phyloP scores from a whole-genome alignment of 2,113 vertebrate genomes.

The Acanthisitta chloris region DNA sequence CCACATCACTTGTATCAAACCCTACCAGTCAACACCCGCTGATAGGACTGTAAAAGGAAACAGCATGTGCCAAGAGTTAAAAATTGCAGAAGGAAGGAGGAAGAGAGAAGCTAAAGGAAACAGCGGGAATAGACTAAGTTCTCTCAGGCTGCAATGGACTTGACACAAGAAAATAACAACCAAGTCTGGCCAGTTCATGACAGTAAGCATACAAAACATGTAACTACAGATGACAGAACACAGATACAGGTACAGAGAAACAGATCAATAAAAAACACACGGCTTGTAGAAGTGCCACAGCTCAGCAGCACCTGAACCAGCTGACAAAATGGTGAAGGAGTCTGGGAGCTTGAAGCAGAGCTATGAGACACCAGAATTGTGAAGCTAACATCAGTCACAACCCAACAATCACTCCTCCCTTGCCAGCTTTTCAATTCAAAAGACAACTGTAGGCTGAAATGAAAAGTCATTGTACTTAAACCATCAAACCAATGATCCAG shows the following conservation, averaged over 20 bases:
- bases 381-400: background rate
- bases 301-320: background rate
- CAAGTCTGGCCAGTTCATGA: background rate
- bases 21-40: background rate
- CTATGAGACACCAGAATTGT: background rate
- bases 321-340: background rate
- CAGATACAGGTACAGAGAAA: background rate
- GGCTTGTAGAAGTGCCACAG: background rate
- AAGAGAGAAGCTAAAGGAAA: background rate
- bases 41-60: background rate
- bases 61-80: background rate
- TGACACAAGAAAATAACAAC: background rate
- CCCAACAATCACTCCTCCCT: background rate
- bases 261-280: background rate
- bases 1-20: background rate
- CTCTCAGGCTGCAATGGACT: background rate
- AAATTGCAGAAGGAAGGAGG: background rate
- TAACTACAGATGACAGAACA: background rate
- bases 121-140: background rate
- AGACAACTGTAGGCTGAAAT: background rate
- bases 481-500: background rate
- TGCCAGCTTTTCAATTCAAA: background rate
- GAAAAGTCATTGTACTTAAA: background rate
- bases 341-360: background rate
- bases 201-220: background rate